phyloP scores from a whole-genome alignment of 2,797 vertebrate genomes.

The Lithobates sylvaticus region DNA sequence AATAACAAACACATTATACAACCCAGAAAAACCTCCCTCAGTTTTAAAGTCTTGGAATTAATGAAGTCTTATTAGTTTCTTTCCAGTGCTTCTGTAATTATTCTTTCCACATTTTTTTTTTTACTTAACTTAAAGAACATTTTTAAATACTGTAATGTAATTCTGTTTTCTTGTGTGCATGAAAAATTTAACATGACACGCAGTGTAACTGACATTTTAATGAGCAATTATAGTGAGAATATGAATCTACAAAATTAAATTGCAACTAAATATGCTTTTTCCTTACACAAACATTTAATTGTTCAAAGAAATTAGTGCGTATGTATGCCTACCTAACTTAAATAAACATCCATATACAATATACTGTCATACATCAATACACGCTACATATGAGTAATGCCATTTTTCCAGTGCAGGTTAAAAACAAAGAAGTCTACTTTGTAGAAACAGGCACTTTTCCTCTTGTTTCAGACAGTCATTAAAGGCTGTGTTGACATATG shows the following conservation, averaged over 20 bases:
- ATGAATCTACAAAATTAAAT: conserved; percentile 51
- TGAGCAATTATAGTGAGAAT: conserved; percentile 52
- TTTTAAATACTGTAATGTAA: conserved; percentile 57
- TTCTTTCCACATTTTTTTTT: conserved; percentile 52
- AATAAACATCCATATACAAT: not conserved
- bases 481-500: too few species aligned
- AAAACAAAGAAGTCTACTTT: too few species aligned
- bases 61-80: conserved; percentile 63
- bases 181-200: conserved; percentile 54
- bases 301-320: not conserved
- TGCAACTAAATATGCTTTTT: conserved; percentile 19
- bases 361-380: not conserved
- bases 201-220: conserved; percentile 56
- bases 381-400: not conserved
- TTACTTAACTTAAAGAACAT: conserved; percentile 53
- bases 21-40: conserved; percentile 55
- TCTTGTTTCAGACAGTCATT: too few species aligned
- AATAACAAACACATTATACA: conserved; percentile 59
- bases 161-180: conserved; percentile 51
- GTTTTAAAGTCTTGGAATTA: conserved; percentile 60
- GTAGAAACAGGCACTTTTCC: too few species aligned
- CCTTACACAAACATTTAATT: not conserved
- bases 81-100: conserved; percentile 60
- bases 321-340: not conserved
- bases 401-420: too few species aligned